Percentiles rank a stretch among this genome's conserved stretches.
phyloP scores from a whole-genome alignment of 2,888 invertebrate species.

The Saturnia japonica region DNA sequence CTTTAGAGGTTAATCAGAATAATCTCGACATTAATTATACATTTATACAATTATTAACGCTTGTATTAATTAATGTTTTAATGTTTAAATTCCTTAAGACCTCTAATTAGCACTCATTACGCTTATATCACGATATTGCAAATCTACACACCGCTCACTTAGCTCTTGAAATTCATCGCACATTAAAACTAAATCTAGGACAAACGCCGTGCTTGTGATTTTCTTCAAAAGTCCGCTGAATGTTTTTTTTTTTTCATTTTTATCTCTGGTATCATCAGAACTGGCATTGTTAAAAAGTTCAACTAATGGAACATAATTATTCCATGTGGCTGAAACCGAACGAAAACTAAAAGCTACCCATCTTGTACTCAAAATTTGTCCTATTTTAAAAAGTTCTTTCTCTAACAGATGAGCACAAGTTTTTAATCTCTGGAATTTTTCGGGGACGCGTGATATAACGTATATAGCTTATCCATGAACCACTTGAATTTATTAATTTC shows the following conservation, averaged over 20 bases:
- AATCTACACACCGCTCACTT: not conserved
- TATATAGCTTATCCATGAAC: not conserved
- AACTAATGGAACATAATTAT: constrained; percentile 4
- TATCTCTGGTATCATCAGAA: constrained; percentile 4
- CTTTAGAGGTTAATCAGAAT: no score
- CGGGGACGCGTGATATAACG: constrained; percentile 1
- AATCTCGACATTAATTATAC: no score
- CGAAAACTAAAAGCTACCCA: not conserved
- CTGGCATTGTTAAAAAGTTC: not conserved
- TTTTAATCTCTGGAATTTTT: constrained; percentile 1
- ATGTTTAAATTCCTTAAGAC: no score
- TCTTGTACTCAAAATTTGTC: not conserved
- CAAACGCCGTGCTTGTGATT: not conserved
- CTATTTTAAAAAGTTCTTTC: not conserved
- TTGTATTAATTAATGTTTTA: no score
- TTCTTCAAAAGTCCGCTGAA: not conserved
- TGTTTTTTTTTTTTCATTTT: not conserved
- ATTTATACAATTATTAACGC: no score
- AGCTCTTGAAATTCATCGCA: not conserved
- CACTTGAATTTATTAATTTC: constrained; percentile 4
- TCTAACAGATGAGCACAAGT: not conserved
- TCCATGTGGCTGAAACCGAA: not conserved
- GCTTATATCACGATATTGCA: not conserved
- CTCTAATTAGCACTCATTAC: not conserved
- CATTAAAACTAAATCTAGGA: not conserved